These are phyloP conservation scores for Hemiscyllium ocellatum DNA, from an alignment of 2,113 vertebrate genomes.

Conservation along the genomic window DNA sequence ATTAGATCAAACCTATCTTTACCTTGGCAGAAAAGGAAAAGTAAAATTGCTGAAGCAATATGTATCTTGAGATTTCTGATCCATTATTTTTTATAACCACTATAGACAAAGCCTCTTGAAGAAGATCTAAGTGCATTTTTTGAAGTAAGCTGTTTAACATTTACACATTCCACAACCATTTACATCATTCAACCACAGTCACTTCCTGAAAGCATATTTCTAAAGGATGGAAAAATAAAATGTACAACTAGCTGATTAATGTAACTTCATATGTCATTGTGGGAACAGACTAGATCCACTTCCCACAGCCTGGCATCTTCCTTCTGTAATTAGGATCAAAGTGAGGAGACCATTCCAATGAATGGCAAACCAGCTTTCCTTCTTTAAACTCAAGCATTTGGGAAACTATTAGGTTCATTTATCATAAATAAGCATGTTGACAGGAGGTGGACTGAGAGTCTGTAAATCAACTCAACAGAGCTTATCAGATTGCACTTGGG, in stretches of 20 bases:
- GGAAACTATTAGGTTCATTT: neutral
- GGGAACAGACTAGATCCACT: conserved; percentile 3
- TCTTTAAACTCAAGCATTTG: neutral
- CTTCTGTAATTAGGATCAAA: neutral
- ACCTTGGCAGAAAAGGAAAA: neutral
- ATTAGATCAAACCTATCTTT: neutral
- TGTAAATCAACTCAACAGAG: neutral
- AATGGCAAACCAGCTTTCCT: neutral
- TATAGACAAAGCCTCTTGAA: neutral
- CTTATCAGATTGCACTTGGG: neutral
- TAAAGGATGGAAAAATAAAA: conserved; percentile 15
- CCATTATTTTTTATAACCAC: neutral
- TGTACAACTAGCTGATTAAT: neutral
- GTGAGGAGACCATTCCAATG: neutral
- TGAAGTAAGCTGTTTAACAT: conserved; percentile 6
- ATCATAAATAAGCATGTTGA: neutral
- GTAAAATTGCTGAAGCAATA: neutral
- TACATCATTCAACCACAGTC: neutral
- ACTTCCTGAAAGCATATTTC: conserved; percentile 15
- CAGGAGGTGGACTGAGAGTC: neutral
- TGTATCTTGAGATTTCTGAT: neutral
- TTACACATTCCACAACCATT: neutral
- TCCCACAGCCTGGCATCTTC: neutral
- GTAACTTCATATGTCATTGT: neutral
- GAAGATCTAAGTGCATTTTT: neutral